Base-by-base conservation (phyloP, 2,888 invertebrate genomes). In the Cacoxenus indagator region DNA sequence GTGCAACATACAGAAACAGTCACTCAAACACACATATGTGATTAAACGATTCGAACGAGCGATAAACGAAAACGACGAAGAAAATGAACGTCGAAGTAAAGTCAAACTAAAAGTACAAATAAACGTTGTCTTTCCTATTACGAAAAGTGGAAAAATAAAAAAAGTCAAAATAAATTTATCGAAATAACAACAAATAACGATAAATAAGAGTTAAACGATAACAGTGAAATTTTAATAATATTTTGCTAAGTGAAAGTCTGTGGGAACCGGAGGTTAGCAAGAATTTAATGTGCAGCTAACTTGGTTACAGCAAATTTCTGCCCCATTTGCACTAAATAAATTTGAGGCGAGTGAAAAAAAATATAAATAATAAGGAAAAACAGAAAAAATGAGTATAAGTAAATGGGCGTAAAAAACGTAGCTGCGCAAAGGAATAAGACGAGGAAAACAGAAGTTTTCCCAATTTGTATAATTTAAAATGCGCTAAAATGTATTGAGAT, bases 361-460 rank as follows among this genome's bases (percentile, higher is more conserved):
- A 48, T 19, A n/a, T 48, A 48, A 17, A 17, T 48, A 17, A n/a
- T 17, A 17, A 46, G 19, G 9, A 48, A 17, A 48, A 17, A 19
- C 19, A 48, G 61, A 64, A 46, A 68, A 64, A 59, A 59, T 65
- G 31, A 68, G 68, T 68, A 68, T 68, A 68, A 65, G 43, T 57
- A 64, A 68, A 65, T 65, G 68, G 68, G 68, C 64, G 68, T 57
- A 62, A 68, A 64, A 57, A 57, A 57, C n/a, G 31, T 31, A 9
- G 31, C 5, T 31, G 31, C 31, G 43, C 14, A 4, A 24, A 22
- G 11, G 3, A 22, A 46, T 48, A 48, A 59, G 26, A 46, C 57
- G 59, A n/a, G n/a, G n/a, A n/a, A n/a, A n/a, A n/a, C n/a, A n/a
- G n/a, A n/a, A n/a, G n/a, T n/a, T n/a, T n/a, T n/a, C n/a, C n/a